Base-by-base conservation (phyloP, 2,888 invertebrate species). In the Lasioglossum malachurum region DNA sequence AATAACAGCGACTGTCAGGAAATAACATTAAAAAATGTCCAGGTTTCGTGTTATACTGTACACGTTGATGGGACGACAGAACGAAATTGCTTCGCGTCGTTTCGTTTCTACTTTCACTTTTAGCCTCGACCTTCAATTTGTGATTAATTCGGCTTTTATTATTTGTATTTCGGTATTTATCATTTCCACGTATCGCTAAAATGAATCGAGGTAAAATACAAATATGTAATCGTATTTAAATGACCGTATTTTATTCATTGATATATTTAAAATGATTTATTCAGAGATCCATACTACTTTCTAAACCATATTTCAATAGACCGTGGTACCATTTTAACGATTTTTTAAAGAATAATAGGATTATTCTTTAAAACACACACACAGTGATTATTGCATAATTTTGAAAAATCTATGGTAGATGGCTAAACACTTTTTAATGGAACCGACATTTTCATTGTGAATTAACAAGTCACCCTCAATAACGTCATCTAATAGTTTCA, bases 91-190 rank as follows among this genome's bases (percentile, higher is more conserved):
- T 31, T 64, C 64, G 60, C 27, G 53, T 8, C 53, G 53, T 53
- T 31, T 64, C n/a, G 57, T n/a, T 57, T 27, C 64, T n/a, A 31
- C 64, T 64, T 64, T 64, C 64, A 64, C 64, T 31, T 64, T 31
- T 16, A 64, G 64, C 64, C 64, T 27, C 64, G 64, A 64, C 64
- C 64, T 64, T 31, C 64, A 64, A 64, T 64, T 64, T 27, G 2
- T 64, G 16, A 27, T 64, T 64, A 64, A 64, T 64, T 16, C 27
- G 7, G 7, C 7, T 64, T 64, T 64, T 64, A 5, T 16, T 64
- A 16, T 16, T 64, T 16, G 16, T 31, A 64, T 14, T 31, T 27
- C 64, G 5, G 2, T 16, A 64, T 27, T 64, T 16, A 23, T n/a
- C 2, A 19, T 49, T 49, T 23, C 49, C 49, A 49, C 49, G 23